Conservation (phyloP, 1,140 invertebrate genomes). For the Drosophila novamexicana region DNA sequence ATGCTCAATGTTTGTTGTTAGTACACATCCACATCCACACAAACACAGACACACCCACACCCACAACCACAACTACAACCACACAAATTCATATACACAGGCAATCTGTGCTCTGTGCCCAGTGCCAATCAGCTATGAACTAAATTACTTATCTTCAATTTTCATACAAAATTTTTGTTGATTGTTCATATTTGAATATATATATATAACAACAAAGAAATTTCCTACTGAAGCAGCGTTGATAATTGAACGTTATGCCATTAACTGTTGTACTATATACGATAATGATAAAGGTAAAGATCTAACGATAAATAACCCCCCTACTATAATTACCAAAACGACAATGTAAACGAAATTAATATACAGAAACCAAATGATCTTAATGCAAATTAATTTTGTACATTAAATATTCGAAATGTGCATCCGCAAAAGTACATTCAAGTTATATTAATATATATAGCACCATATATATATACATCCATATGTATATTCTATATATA, state of each 20-base stretch:
- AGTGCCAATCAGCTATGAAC: conserved; percentile 67
- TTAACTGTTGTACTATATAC: conserved; percentile 74
- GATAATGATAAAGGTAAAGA: conserved; percentile 39
- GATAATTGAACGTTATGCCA: conserved; percentile 61
- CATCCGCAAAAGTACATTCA: conserved; percentile 35
- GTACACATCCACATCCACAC: conserved; percentile 43
- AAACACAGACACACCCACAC: conserved; percentile 1
- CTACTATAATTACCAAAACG: conserved; percentile 50
- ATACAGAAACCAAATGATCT: conserved; percentile 77
- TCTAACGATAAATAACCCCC: conserved; percentile 45
- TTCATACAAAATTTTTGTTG: conserved; percentile 35
- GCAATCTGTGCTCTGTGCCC: conserved; percentile 59
- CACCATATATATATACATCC: conserved; percentile 24
- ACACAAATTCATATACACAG: conserved; percentile 27
- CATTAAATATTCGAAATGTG: conserved; percentile 45
- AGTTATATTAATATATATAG: conserved; percentile 36
- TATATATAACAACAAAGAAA: conserved; percentile 35
- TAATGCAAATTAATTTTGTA: conserved; percentile 67
- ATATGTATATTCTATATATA: conserved; percentile 9
- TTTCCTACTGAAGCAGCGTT: conserved; percentile 69
- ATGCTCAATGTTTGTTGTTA: conserved; percentile 74
- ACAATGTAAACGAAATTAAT: conserved; percentile 72
- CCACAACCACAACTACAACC: background rate
- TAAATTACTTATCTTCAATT: conserved; percentile 38
- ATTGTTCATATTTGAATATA: conserved; percentile 30